A percentile compares a stretch with the other conserved stretches of the same genome.
Evolutionary conservation across 2,797 vertebrate genomes (phyloP).

Genomic region (Limnodromus scolopaceus): DNA sequence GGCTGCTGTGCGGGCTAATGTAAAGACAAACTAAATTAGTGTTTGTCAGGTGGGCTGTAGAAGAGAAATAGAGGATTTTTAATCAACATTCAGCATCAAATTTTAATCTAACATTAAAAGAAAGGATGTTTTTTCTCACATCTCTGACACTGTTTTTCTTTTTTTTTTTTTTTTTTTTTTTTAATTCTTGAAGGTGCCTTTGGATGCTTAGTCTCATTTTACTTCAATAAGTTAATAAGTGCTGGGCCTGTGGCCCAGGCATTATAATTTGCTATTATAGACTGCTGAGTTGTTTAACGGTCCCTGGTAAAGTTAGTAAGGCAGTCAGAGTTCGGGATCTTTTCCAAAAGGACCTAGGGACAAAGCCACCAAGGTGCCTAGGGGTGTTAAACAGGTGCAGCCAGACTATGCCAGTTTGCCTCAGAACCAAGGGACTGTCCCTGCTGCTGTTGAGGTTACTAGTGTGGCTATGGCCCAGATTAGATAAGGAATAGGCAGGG

Average conservation of each 20-base stretch:
- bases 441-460: not conserved
- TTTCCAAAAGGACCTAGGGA: not conserved
- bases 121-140: not conserved
- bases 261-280: not conserved
- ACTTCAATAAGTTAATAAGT: not conserved
- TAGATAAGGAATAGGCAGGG: not conserved
- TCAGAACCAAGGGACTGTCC: not conserved
- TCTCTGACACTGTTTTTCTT: not conserved
- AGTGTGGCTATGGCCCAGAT: not conserved
- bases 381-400: not conserved
- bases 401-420: not conserved
- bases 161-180: not conserved
- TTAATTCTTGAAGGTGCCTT: not conserved
- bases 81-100: not conserved
- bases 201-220: not conserved
- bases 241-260: not conserved
- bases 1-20: not conserved
- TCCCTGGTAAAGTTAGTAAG: not conserved
- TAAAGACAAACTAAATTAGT: not conserved
- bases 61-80: not conserved
- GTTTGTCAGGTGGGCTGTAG: not conserved
- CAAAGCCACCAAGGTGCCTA: not conserved
- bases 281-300: not conserved
- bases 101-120: not conserved
- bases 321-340: not conserved